Evolutionary conservation across 2,113 vertebrate genomes (phyloP).

Genomic region (Engraulis encrasicolus): DNA sequence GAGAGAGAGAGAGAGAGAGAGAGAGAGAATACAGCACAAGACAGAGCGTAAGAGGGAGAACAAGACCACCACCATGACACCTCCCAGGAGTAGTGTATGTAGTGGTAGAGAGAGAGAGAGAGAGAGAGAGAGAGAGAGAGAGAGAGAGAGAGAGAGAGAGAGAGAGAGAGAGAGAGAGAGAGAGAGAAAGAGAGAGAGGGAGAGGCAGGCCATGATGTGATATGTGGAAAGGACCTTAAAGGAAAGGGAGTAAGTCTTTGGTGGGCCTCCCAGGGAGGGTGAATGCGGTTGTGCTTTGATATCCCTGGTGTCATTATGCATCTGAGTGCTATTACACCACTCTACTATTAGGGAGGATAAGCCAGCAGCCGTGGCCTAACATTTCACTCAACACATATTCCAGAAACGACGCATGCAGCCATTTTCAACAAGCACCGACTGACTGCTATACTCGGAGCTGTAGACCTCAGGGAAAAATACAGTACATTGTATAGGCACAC

Average conservation of each 20-base stretch:
- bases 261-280: not conserved
- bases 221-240: not conserved
- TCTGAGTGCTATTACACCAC: conserved; percentile 4
- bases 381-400: not conserved
- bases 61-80: too few species aligned
- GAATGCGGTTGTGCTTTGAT: not conserved
- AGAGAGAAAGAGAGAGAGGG: not conserved
- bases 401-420: not conserved
- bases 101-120: too few species aligned
- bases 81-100: too few species aligned
- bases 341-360: conserved; percentile 10
- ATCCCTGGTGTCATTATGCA: conserved; percentile 11
- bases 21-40: not conserved
- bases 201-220: not conserved
- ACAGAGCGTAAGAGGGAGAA: not conserved
- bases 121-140: too few species aligned
- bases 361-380: not conserved
- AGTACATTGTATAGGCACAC: not conserved
- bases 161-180: too few species aligned
- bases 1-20: not conserved
- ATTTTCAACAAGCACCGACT: not conserved
- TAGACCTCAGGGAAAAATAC: not conserved
- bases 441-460: too few species aligned
- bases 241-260: not conserved
- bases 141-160: too few species aligned